Conservation (phyloP, 2,888 invertebrate species). For the Diogma glabrata region DNA sequence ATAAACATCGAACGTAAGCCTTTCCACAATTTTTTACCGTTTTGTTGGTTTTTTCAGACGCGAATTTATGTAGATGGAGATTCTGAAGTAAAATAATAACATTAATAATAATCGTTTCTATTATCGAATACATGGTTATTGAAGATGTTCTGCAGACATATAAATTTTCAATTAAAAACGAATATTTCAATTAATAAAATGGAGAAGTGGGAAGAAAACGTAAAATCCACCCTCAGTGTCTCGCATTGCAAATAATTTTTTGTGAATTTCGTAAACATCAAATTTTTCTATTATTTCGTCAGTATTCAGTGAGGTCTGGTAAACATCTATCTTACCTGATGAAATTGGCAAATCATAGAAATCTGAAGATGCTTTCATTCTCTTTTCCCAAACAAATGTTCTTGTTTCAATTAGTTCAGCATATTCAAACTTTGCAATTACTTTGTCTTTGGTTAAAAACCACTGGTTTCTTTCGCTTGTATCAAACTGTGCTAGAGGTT, state of each 20-base stretch:
- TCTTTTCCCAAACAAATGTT: not conserved
- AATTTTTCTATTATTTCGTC: not conserved
- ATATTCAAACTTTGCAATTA: not conserved
- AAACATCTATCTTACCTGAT: not conserved
- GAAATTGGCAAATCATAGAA: not conserved
- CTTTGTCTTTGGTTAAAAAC: not conserved
- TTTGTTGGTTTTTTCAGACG: too few relatives aligned
- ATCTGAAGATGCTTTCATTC: not conserved
- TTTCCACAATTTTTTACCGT: too few relatives aligned
- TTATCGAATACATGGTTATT: not conserved
- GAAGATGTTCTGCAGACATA: too few relatives aligned
- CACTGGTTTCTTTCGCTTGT: not conserved
- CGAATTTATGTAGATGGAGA: too few relatives aligned
- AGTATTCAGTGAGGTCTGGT: not conserved
- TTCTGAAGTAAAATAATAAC: too few relatives aligned
- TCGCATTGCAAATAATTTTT: not conserved
- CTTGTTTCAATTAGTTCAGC: not conserved
- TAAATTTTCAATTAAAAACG: too few relatives aligned
- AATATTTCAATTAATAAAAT: constrained; percentile 6
- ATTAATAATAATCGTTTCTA: too few relatives aligned
- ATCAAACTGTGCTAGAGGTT: not conserved
- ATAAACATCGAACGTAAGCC: too few relatives aligned
- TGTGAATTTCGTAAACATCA: not conserved
- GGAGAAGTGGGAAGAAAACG: constrained; percentile 1
- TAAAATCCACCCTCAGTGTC: not conserved